These are phyloP conservation scores for Chiloscyllium plagiosum DNA, from an alignment of 2,113 vertebrate species.

Conservation along the genomic window DNA sequence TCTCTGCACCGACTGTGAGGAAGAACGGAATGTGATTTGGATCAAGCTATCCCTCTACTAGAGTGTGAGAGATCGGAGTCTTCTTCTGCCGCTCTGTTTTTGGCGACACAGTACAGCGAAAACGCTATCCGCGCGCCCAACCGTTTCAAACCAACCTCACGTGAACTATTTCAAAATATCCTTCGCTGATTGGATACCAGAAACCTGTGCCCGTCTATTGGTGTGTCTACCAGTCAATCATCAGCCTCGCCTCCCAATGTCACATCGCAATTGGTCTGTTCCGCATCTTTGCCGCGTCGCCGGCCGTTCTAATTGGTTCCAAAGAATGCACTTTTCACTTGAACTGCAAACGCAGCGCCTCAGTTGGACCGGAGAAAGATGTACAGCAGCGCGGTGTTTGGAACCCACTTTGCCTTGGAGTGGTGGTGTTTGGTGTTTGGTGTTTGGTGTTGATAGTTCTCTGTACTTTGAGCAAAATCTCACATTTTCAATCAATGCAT, in stretches of 20 bases:
- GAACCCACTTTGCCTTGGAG: not conserved
- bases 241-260: too few relatives aligned
- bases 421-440: too few relatives aligned
- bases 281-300: not conserved
- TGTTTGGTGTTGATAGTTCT: too few relatives aligned
- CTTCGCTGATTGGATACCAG: not conserved
- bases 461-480: too few relatives aligned
- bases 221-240: not conserved
- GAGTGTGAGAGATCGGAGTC: too few relatives aligned
- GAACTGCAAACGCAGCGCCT: not conserved
- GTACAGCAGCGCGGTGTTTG: not conserved
- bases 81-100: not conserved
- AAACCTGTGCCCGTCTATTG: not conserved
- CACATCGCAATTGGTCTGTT: not conserved
- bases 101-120: not conserved
- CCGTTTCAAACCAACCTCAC: constrained; percentile 7
- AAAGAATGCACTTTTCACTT: constrained; percentile 7
- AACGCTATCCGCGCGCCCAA: not conserved
- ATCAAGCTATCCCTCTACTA: too few relatives aligned
- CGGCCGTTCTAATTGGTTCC: not conserved
- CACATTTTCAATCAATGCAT: too few relatives aligned
- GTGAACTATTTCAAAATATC: not conserved
- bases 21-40: too few relatives aligned
- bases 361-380: not conserved
- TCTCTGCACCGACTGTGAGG: too few relatives aligned